Evolutionary conservation across 2,113 vertebrate species (phyloP), one percentile per base, ranked within the genome.

Genomic region (Gymnarchus niloticus): DNA sequence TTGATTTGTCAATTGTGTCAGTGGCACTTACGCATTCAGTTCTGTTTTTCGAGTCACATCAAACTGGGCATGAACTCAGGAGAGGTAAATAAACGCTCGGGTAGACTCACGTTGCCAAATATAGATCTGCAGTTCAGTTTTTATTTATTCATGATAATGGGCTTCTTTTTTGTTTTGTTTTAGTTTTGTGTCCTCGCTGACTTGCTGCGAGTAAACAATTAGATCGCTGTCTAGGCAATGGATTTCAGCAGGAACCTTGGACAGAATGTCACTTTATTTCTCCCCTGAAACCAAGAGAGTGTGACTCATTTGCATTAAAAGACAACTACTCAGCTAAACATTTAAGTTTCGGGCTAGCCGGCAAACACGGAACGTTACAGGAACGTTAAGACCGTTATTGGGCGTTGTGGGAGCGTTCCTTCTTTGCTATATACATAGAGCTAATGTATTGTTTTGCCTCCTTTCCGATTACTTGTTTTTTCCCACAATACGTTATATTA

Each of bases 91-190:
- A 46, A 28, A 81, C 14, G 1, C 23, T 51, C 1, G 1, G 44
- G 46, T 3, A 78, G 41, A 78, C 17, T 21, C 12, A 78, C 5
- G 76, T 41, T 78, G 76, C 41, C 44, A 12, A 51, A 48, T 51
- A 49, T 51, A n/a, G 46, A 37, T 17, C 1, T 5, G 4, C 56
- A 9, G 37, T 49, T 84, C 56, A 44, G 57, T 46, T 84, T 84
- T 65, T 59, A 84, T 84, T 84, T 83, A 56, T 83, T 56, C 46
- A 84, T 84, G 83, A 59, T 84, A 84, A 65, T 84, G 57, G 83
- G 25, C 44, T 69, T 41, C 25, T 46, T 51, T 69, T 37, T 65
- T n/a, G 49, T 82, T 82, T 49, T 69, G 44, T 48, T 82, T 82
- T 49, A 49, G 44, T 48, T 46, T 49, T 49, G 23, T 49, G 23